Percentiles rank a stretch among this genome's conserved stretches.
Evolutionary conservation across 2,113 vertebrate species (phyloP).

Genomic region (Glaucomys volans): DNA sequence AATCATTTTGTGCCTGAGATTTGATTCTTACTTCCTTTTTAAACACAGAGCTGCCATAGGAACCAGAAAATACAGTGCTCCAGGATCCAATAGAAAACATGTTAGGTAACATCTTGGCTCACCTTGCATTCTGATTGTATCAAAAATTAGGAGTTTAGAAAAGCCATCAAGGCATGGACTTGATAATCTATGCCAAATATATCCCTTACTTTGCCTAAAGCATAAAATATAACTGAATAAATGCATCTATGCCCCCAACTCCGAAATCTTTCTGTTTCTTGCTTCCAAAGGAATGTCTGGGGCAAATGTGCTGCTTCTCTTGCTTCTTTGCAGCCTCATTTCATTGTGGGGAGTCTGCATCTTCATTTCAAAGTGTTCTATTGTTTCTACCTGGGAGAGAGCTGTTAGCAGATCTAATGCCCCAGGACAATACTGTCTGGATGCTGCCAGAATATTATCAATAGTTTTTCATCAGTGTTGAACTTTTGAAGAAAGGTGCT

Average conservation of each 20-base stretch:
- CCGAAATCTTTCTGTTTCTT: not conserved
- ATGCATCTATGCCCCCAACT: not conserved
- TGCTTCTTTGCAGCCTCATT: not conserved
- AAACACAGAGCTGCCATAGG: not conserved
- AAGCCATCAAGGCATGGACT: not conserved
- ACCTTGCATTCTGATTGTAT: not conserved
- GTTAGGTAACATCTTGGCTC: not conserved
- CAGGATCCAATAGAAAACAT: not conserved
- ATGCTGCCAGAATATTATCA: not conserved
- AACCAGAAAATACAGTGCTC: not conserved
- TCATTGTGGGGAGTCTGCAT: not conserved
- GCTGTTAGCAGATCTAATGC: not conserved
- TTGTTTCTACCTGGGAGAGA: not conserved
- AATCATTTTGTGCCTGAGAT: not conserved
- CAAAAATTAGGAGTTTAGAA: constrained; percentile 18
- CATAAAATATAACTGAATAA: not conserved
- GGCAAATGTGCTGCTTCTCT: not conserved
- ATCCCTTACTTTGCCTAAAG: not conserved
- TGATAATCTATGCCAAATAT: not conserved
- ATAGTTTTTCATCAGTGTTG: not conserved
- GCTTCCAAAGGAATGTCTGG: not conserved
- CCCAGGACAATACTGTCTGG: not conserved
- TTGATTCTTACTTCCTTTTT: not conserved
- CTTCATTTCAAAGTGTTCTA: not conserved
- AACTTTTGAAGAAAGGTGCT: constrained; percentile 21